A percentile compares a stretch with the other conserved stretches of the same genome.
Conservation (phyloP, 2,113 vertebrate genomes). For the Tychaedon coryphoeus region DNA sequence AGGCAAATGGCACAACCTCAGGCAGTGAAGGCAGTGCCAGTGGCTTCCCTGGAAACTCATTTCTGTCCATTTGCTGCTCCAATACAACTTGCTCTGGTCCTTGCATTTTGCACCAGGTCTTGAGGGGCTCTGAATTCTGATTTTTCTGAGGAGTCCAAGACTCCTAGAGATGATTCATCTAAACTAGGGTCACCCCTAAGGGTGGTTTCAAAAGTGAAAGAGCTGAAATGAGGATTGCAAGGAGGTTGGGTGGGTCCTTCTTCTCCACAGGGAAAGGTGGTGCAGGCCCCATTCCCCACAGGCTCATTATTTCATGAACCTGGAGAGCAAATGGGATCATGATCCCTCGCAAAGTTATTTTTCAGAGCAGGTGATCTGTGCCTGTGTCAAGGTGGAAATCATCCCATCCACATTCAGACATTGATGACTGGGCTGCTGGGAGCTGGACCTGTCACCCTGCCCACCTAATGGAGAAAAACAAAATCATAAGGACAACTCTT, state of each 20-base stretch:
- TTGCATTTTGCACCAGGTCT: not conserved
- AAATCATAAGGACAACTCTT: not conserved
- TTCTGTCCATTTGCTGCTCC: not conserved
- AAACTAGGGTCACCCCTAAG: accelerated
- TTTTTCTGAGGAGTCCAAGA: not conserved
- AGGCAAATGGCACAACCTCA: not conserved
- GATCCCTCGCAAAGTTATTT: not conserved
- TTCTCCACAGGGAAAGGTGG: not conserved
- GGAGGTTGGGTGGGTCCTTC: not conserved
- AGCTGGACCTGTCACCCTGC: not conserved
- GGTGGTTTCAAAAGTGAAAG: not conserved
- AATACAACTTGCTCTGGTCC: not conserved
- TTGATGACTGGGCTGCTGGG: accelerated
- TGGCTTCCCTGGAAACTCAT: not conserved
- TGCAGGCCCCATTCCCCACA: accelerated
- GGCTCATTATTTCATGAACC: not conserved
- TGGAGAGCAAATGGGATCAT: not conserved
- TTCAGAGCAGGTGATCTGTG: not conserved
- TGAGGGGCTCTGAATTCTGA: not conserved
- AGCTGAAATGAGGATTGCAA: not conserved
- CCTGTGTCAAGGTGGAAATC: not conserved
- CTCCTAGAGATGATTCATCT: not conserved
- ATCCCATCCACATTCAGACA: not conserved
- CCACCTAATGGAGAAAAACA: not conserved
- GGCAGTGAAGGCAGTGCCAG: not conserved